Conservation (phyloP, 1,140 invertebrate genomes). For the Cyclargus thomasi region DNA sequence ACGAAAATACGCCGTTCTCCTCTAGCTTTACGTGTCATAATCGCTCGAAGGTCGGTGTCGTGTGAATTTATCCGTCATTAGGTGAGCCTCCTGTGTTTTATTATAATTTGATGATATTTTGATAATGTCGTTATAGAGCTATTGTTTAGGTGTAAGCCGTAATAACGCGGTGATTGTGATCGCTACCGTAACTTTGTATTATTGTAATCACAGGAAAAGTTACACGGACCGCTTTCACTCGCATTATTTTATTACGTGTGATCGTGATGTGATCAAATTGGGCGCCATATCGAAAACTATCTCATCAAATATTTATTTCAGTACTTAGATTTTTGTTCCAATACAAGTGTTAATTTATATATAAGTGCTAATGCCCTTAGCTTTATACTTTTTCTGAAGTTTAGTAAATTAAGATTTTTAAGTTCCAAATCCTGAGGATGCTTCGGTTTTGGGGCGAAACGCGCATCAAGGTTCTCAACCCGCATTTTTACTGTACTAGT, state of each 20-base stretch:
- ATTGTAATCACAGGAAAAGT: constrained; percentile 12
- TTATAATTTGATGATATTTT: constrained; percentile 45
- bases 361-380: no score
- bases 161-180: neutral
- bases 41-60: constrained; percentile 2
- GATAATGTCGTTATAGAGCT: constrained; percentile 34
- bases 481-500: no score
- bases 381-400: no score
- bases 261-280: neutral
- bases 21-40: neutral
- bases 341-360: no score
- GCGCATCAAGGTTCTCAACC: no score
- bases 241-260: constrained; percentile 5
- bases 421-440: no score
- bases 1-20: neutral
- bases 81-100: constrained; percentile 38
- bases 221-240: constrained; percentile 2
- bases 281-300: neutral
- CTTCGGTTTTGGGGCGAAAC: no score
- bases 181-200: constrained; percentile 15
- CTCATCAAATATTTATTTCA: neutral
- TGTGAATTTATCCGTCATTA: constrained; percentile 22
- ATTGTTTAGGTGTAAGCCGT: constrained; percentile 33
- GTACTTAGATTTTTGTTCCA: no score
- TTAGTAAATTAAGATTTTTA: no score